Percentiles rank a stretch among this genome's conserved stretches.
These are phyloP conservation scores for Campodea augens DNA, from an alignment of 1,140 invertebrate genomes.

Conservation along the genomic window DNA sequence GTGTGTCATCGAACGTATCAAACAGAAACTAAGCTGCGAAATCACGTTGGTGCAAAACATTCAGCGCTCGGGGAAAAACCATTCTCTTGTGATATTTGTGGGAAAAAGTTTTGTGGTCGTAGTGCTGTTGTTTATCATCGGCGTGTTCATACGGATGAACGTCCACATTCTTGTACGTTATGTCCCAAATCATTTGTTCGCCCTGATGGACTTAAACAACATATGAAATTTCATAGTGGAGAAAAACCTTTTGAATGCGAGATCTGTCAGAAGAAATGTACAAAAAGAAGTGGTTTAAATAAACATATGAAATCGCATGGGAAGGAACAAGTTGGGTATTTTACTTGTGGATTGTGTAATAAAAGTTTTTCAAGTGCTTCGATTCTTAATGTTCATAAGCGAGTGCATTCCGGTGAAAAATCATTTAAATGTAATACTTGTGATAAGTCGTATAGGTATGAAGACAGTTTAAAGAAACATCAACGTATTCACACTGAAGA, in stretches of 20 bases:
- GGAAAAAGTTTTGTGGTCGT: slow-evolving; percentile 47
- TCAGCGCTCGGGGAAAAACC: slow-evolving; percentile 13
- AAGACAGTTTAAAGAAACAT: slow-evolving; percentile 56
- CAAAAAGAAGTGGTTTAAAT: slow-evolving; percentile 26
- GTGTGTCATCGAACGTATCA: slow-evolving; percentile 10
- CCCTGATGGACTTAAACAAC: slow-evolving; percentile 14
- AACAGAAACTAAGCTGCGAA: slow-evolving; percentile 8
- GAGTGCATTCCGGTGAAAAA: slow-evolving; percentile 63
- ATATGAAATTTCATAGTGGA: slow-evolving; percentile 15
- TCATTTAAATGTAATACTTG: slow-evolving; percentile 58
- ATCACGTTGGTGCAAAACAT: slow-evolving; percentile 10
- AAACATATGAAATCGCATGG: slow-evolving; percentile 72
- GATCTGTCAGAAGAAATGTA: slow-evolving; percentile 27
- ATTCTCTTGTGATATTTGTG: slow-evolving; percentile 55
- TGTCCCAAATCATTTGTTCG: slow-evolving; percentile 17
- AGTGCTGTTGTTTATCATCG: slow-evolving; percentile 12
- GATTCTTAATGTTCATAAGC: slow-evolving; percentile 25
- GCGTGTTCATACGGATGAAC: slow-evolving; percentile 14
- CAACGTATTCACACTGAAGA: slow-evolving; percentile 56
- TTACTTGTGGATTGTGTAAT: slow-evolving; percentile 31
- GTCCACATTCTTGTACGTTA: slow-evolving; percentile 14
- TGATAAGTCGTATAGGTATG: slow-evolving; percentile 53
- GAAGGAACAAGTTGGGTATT: slow-evolving; percentile 24
- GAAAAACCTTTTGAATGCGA: slow-evolving; percentile 26
- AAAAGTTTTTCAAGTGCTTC: slow-evolving; percentile 35